Base-by-base conservation (phyloP, 2,113 vertebrate genomes). In the Lamprotornis superbus region DNA sequence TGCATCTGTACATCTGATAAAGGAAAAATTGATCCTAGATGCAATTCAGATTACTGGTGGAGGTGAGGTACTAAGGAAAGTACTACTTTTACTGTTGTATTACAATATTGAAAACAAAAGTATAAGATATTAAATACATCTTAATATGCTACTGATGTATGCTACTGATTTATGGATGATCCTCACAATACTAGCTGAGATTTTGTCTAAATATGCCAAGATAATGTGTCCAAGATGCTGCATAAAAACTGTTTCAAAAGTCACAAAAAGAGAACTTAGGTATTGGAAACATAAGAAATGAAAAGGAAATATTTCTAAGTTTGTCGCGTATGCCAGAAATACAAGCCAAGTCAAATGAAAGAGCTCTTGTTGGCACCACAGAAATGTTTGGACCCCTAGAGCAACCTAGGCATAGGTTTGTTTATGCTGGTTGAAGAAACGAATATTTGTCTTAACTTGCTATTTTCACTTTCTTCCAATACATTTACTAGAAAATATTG, bases 291-390 rank as follows among this genome's bases (percentile, higher is more conserved):
- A 44, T 0, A 78, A 78, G 68, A 87, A 78, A 64, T 33, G 1
- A 61, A 73, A 94, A 90, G 52, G 47, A 94, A 84, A 64, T 44
- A 33, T 84, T 95, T 86, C 40, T 19, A 83, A 55, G 19, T 55
- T 77, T 78, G 21, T 40, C 24, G 2, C 2, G 0, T 63, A n/a
- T 81, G 93, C 90, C 93, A 92, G 68, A 86, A 89, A 81, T n/a
- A 81, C 30, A 81, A 67, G 86, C 86, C 83, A 92, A 94, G 64
- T 39, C 64, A 92, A 92, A 92, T 59, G 59, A 94, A 94, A 71
- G 52, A 77, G 30, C 44, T 90, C 3, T 0, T 86, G 50, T 20
- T 90, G 76, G 77, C 89, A 93, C 60, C 56, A 71, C 25, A 92
- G 46, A 88, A 89, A 75, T 81, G 44, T 73, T 89, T 94, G 83